These are phyloP conservation scores for Helicoverpa assulta DNA, from an alignment of 2,888 invertebrate species.

Conservation along the genomic window DNA sequence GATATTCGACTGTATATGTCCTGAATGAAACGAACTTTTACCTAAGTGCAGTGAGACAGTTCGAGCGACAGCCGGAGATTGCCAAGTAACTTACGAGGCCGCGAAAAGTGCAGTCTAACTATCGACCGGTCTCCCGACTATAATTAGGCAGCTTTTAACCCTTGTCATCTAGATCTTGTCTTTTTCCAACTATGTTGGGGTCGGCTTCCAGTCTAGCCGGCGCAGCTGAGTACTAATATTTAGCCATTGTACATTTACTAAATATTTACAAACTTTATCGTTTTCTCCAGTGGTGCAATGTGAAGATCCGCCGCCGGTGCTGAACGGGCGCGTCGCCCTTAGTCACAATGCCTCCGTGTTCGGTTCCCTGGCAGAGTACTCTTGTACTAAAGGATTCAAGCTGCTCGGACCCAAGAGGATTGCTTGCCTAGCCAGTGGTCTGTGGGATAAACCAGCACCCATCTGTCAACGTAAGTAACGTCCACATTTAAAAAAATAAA, in stretches of 20 bases:
- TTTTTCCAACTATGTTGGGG: too few relatives aligned
- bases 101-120: not conserved
- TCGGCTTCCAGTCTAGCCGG: too few relatives aligned
- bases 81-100: too few relatives aligned
- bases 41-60: not conserved
- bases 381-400: conserved; percentile 92
- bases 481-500: not conserved
- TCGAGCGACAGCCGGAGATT: not conserved
- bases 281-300: conserved; percentile 92
- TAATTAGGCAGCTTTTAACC: not conserved
- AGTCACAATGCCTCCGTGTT: conserved; percentile 91
- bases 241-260: too few relatives aligned
- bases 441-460: conserved; percentile 94
- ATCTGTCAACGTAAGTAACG: conserved; percentile 91
- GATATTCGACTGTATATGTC: not conserved
- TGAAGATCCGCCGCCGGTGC: conserved; percentile 91
- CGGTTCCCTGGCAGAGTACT: conserved; percentile 94
- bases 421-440: conserved; percentile 93
- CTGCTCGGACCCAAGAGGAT: conserved; percentile 92
- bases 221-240: too few relatives aligned
- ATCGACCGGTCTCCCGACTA: not conserved
- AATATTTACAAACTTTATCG: not conserved
- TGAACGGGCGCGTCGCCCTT: conserved; percentile 90
- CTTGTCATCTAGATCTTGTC: too few relatives aligned
- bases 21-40: not conserved